Conservation (phyloP, 53 echinoderm and acorn worm genomes). For the Stichopus horrens region DNA sequence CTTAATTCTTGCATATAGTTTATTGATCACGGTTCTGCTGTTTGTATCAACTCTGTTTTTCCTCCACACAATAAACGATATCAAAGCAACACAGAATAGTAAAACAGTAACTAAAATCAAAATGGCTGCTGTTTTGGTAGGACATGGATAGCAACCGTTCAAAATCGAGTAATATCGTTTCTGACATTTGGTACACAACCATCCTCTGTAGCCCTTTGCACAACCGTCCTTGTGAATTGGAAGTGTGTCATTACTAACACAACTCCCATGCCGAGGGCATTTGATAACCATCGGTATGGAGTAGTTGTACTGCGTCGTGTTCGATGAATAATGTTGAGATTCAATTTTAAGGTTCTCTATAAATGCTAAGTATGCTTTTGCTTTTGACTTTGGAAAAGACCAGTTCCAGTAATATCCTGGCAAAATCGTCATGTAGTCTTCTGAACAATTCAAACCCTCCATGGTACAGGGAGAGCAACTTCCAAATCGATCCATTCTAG, state of each 20-base stretch:
- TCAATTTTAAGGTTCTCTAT: not conserved
- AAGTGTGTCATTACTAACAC: not conserved
- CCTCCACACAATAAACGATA: not conserved
- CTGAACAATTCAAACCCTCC: conserved; percentile 8
- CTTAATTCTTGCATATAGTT: conserved; percentile 20
- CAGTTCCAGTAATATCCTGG: conserved; percentile 19
- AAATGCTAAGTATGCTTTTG: not conserved
- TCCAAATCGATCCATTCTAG: not conserved
- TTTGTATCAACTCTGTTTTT: not conserved
- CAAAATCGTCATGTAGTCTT: not conserved
- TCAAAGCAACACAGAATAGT: not conserved
- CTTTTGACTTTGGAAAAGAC: not conserved
- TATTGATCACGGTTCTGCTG: not conserved
- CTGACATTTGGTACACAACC: conserved; percentile 18
- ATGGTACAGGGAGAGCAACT: not conserved
- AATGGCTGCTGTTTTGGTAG: not conserved
- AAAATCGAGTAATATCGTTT: not conserved
- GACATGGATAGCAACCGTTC: not conserved
- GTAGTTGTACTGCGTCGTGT: not conserved
- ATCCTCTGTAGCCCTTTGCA: not conserved
- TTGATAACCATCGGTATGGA: not conserved
- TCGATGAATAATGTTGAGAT: not conserved
- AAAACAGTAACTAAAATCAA: not conserved
- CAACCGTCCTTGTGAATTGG: not conserved
- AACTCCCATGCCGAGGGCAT: not conserved